phyloP scores from a whole-genome alignment of 2,113 vertebrate genomes.

The Cavia aperea region DNA sequence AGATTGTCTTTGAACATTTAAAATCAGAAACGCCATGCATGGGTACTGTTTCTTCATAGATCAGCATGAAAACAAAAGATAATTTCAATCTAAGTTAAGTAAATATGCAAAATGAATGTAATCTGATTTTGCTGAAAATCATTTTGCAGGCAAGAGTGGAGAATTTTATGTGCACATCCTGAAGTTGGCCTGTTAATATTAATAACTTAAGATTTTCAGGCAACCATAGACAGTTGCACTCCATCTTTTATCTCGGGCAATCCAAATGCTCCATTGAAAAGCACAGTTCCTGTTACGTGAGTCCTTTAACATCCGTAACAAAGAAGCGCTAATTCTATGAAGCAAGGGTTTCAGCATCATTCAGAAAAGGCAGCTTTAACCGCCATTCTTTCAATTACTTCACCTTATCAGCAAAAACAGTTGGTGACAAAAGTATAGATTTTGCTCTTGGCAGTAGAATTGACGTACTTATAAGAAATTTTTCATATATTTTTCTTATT shows the following conservation, averaged over 20 bases:
- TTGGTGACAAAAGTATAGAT: background rate
- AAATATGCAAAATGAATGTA: conserved; percentile 29
- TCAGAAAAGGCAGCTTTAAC: background rate
- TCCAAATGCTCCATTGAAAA: conserved; percentile 24
- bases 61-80: conserved; percentile 20
- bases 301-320: background rate
- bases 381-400: background rate
- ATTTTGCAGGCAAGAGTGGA: conserved; percentile 40
- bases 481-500: background rate
- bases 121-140: conserved; percentile 40
- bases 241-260: conserved; percentile 13
- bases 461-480: background rate
- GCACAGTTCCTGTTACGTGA: background rate
- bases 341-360: conserved; percentile 11
- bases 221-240: background rate
- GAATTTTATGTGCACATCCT: background rate
- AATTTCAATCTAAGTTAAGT: conserved; percentile 21
- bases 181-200: background rate
- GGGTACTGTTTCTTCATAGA: background rate
- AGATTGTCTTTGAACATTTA: background rate
- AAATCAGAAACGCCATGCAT: background rate
- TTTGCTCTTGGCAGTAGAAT: background rate
- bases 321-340: background rate
- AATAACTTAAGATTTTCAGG: background rate
- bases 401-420: conserved; percentile 34